Conservation (phyloP, 2,888 invertebrate genomes). For the Caenorhabditis sinica region DNA sequence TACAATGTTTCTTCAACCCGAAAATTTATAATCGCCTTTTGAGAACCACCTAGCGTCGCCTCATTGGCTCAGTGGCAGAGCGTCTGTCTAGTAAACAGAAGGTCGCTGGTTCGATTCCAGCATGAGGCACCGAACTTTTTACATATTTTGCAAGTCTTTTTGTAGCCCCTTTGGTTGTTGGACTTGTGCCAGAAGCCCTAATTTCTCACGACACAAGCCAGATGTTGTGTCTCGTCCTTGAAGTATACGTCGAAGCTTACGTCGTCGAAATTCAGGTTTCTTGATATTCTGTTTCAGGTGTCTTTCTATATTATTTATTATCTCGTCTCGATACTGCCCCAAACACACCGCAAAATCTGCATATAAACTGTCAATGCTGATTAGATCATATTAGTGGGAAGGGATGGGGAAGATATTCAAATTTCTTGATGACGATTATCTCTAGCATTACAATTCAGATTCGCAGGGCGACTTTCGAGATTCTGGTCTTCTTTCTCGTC, state of each 20-base stretch:
- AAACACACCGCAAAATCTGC: constrained; percentile 7
- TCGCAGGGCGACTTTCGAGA: background rate
- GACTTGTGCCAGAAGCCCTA: constrained; percentile 1
- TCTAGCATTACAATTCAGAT: constrained; percentile 16
- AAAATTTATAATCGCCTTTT: background rate
- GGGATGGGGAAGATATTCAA: constrained; percentile 2
- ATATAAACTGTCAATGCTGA: constrained; percentile 33
- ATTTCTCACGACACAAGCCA: constrained; percentile 67
- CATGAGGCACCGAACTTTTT: constrained; percentile 78
- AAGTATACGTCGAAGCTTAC: background rate
- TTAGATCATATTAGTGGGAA: constrained; percentile 28
- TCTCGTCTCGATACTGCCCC: constrained; percentile 12
- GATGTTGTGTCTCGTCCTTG: constrained; percentile 59
- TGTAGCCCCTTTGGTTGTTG: background rate
- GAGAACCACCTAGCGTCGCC: constrained; percentile 2
- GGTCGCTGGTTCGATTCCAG: constrained; percentile 83
- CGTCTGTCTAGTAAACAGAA: constrained; percentile 84
- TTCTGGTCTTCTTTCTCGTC: constrained; percentile 6
- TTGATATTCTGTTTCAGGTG: constrained; percentile 26
- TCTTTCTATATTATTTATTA: background rate
- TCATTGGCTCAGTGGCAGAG: constrained; percentile 83
- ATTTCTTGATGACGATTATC: background rate
- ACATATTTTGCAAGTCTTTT: background rate
- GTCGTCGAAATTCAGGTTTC: constrained; percentile 34
- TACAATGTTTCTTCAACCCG: background rate